These are phyloP conservation scores for Rotaria sp. DNA, from an alignment of 2,888 invertebrate genomes.

Conservation along the genomic window DNA sequence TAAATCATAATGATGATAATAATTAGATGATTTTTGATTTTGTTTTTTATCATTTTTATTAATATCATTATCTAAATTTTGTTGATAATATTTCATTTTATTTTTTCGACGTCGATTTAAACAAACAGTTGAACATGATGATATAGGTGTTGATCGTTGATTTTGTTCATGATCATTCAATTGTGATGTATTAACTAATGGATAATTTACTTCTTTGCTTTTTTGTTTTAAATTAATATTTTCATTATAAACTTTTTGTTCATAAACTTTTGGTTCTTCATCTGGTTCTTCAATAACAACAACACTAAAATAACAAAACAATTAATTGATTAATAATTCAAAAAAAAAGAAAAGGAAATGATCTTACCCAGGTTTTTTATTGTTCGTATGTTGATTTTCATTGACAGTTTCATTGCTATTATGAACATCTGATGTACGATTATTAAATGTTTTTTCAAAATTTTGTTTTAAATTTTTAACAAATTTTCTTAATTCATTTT, in stretches of 20 bases:
- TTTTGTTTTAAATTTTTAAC: conserved; percentile 37
- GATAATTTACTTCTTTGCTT: neutral
- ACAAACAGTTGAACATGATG: neutral
- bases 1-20: neutral
- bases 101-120: neutral
- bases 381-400: neutral
- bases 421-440: neutral
- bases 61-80: neutral
- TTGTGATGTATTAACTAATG: neutral
- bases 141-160: neutral
- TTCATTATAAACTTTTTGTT: conserved; percentile 32
- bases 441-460: conserved; percentile 33
- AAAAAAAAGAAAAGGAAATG: neutral
- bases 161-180: neutral
- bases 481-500: conserved; percentile 37
- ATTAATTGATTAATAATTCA: neutral
- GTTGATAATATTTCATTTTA: neutral
- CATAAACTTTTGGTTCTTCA: conserved; percentile 39
- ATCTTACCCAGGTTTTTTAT: neutral
- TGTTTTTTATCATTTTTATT: neutral
- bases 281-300: conserved; percentile 40
- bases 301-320: neutral
- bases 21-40: neutral
- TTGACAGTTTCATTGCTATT: neutral
- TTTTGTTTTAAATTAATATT: neutral